phyloP scores from a whole-genome alignment of 37 sponge, comb jelly and placozoan species.

The Halichondria panicea region DNA sequence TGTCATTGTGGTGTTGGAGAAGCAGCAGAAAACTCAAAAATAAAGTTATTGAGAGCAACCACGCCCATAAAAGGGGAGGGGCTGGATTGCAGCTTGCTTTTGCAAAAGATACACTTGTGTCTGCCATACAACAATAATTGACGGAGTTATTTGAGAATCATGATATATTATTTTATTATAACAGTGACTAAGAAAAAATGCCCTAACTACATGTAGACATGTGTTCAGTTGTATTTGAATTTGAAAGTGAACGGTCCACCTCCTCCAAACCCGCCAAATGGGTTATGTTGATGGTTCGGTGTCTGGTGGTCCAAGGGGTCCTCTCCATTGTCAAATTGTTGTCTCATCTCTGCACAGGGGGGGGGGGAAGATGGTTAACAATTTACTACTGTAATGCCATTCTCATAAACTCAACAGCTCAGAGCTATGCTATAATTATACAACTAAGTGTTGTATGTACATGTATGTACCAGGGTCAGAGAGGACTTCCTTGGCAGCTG shows the following conservation, averaged over 20 bases:
- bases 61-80: too few species aligned
- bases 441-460: not conserved
- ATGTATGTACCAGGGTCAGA: constrained; percentile 76
- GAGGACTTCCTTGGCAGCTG: constrained; percentile 98
- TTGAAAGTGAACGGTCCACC: constrained; percentile 91
- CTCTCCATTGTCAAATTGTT: constrained; percentile 96
- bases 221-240: constrained; percentile 71
- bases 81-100: too few species aligned
- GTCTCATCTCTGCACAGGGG: constrained; percentile 85
- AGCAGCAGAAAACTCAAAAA: too few species aligned
- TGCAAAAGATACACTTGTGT: too few species aligned
- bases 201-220: not conserved
- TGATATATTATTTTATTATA: not conserved
- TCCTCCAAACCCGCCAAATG: constrained; percentile 73
- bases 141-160: not conserved
- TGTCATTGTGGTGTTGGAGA: too few species aligned
- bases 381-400: not conserved
- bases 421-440: not conserved
- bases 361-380: not conserved
- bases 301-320: constrained; percentile 94
- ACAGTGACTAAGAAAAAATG: not conserved
- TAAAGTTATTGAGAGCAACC: too few species aligned
- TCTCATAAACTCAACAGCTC: not conserved
- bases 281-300: constrained; percentile 65
- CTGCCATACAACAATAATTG: not conserved